Percentiles rank a stretch among this genome's conserved stretches.
phyloP scores from a whole-genome alignment of 2,888 invertebrate genomes.

The Chesias legatella region DNA sequence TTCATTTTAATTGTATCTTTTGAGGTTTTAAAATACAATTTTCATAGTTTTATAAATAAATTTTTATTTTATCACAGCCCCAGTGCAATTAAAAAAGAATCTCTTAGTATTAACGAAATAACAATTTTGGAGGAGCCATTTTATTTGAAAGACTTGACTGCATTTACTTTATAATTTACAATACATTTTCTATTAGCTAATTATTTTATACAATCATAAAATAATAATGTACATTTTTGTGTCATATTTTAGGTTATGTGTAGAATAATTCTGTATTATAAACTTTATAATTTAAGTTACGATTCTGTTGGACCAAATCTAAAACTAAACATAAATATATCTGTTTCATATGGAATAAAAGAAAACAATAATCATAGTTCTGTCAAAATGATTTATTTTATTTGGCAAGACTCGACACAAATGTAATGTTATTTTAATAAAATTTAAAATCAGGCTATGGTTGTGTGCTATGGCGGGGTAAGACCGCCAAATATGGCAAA shows the following conservation, averaged over 20 bases:
- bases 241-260: slow-evolving; percentile 46
- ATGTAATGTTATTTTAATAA: too few species aligned
- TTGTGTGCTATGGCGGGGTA: too few species aligned
- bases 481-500: too few species aligned
- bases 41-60: slow-evolving; percentile 12
- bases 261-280: slow-evolving; percentile 10
- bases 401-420: too few species aligned
- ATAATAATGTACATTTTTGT: slow-evolving; percentile 48
- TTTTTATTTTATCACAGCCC: slow-evolving; percentile 32
- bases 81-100: slow-evolving; percentile 28
- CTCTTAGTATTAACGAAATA: slow-evolving; percentile 23
- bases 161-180: slow-evolving; percentile 47
- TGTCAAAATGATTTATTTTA: too few species aligned
- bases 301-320: not conserved
- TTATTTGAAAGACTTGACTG: slow-evolving; percentile 47
- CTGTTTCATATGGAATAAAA: too few species aligned
- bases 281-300: not conserved
- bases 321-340: too few species aligned
- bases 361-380: too few species aligned
- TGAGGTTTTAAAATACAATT: too few species aligned
- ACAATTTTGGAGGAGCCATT: slow-evolving; percentile 35
- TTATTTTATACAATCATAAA: slow-evolving; percentile 30
- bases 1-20: too few species aligned
- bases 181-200: slow-evolving; percentile 24
- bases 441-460: too few species aligned